phyloP scores from a whole-genome alignment of 2,113 vertebrate genomes.

The Mobula hypostoma region DNA sequence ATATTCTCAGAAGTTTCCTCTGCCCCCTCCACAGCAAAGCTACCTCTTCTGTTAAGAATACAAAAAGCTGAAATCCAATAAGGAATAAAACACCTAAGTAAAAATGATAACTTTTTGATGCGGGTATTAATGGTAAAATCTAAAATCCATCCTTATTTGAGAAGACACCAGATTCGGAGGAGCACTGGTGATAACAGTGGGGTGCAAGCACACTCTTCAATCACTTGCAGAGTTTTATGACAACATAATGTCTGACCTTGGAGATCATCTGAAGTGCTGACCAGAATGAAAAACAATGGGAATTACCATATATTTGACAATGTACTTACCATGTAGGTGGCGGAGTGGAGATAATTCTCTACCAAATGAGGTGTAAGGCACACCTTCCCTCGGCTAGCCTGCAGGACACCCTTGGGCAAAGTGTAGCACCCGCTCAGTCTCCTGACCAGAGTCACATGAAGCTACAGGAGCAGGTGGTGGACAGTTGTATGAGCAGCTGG shows the following conservation, averaged over 20 bases:
- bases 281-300: not conserved
- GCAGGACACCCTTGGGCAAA: too few species aligned
- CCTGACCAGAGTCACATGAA: too few species aligned
- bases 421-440: too few species aligned
- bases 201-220: not conserved
- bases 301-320: not conserved
- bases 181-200: not conserved
- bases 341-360: too few species aligned
- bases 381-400: too few species aligned
- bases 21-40: too few species aligned
- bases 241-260: not conserved
- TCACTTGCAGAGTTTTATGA: not conserved
- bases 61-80: not conserved
- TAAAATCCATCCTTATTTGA: not conserved
- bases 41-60: not conserved
- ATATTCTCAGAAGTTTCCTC: too few species aligned
- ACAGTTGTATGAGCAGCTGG: too few species aligned
- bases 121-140: not conserved
- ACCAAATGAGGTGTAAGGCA: too few species aligned
- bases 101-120: not conserved
- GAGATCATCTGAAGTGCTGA: not conserved
- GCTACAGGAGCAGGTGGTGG: too few species aligned
- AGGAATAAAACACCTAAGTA: not conserved
- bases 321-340: too few species aligned
- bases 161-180: not conserved